Evolutionary conservation across 2,797 vertebrate genomes (phyloP), one percentile per base, ranked within the genome.

Genomic region (Cygnus olor): DNA sequence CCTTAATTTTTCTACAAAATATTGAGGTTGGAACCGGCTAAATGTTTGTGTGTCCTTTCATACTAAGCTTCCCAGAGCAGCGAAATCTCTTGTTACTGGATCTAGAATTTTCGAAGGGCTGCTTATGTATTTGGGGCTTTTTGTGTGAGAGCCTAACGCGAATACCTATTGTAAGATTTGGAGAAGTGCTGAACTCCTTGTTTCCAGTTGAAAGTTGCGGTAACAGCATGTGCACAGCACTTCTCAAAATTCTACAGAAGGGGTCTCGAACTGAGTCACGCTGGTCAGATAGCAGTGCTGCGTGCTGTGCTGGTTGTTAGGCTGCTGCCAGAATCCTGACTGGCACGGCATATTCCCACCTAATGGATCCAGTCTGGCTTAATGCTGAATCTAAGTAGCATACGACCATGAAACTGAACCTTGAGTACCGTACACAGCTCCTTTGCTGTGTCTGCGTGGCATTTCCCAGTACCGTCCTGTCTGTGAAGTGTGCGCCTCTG

Each of bases 151-250:
- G 12, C 28, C 22, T 70, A 7, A 4, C 74, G 57, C 65, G 69
- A 83, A 47, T 72, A 80, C 77, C 47, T 90, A 0, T 22, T 69
- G 16, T 74, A 25, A 53, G 20, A 64, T 90, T 94, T 94, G 85
- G 85, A 93, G 95, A 96, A 96, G 89, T 94, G 64, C 68, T 78
- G 83, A 91, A 49, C 74, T 94, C 91, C 83, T 65, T 60, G 71
- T 96, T 94, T 94, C 73, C 91, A 73, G 47, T 11, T 68, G 88
- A 94, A 80, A 54, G 74, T 11, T 91, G 80, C 13, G 78, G 88
- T 95, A 40, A 68, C 19, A 34, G n/a, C 54, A 14, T 44, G 80
- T 88, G 88, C 22, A 22, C 2, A 60, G 44, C 74, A 85, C 73
- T 90, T 95, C 91, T 88, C 63, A 66, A n/a, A 96, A 93, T 57